Evolutionary conservation across 2,797 vertebrate species (phyloP).

Genomic region (Phaenicophaeus curvirostris): DNA sequence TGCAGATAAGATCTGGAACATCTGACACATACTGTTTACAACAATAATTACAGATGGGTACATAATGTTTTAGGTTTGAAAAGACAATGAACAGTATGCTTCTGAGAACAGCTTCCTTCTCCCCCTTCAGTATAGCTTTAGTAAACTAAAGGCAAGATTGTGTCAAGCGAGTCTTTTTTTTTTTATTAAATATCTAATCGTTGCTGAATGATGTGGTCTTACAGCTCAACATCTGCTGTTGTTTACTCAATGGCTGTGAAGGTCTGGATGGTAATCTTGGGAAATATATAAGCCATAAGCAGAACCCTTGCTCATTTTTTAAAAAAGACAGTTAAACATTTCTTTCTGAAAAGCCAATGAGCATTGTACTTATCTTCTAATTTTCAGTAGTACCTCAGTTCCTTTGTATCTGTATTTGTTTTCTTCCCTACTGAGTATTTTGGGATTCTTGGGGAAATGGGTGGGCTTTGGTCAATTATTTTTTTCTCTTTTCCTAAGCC

Average conservation of each 20-base stretch:
- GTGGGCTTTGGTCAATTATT: not conserved
- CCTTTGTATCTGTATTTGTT: not conserved
- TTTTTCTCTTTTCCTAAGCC: not conserved
- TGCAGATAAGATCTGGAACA: not conserved
- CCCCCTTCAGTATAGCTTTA: not conserved
- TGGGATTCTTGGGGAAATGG: not conserved
- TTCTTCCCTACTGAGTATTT: not conserved
- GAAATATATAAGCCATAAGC: not conserved
- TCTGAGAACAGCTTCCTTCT: not conserved
- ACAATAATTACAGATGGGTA: not conserved
- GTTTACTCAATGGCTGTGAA: slow-evolving; percentile 46
- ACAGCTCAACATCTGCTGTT: slow-evolving; percentile 47
- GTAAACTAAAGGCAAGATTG: not conserved
- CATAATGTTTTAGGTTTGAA: not conserved
- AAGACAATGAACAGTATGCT: not conserved
- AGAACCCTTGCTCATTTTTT: not conserved
- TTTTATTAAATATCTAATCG: slow-evolving; percentile 54
- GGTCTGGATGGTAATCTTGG: slow-evolving; percentile 38
- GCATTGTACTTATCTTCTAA: not conserved
- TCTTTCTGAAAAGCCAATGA: not conserved
- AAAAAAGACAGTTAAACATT: not conserved
- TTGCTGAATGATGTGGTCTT: slow-evolving; percentile 19
- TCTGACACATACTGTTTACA: not conserved
- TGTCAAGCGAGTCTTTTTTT: slow-evolving; percentile 2
- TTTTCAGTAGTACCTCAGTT: not conserved